These are phyloP conservation scores for Platysteira castanea DNA, from an alignment of 2,113 vertebrate genomes.

Conservation along the genomic window DNA sequence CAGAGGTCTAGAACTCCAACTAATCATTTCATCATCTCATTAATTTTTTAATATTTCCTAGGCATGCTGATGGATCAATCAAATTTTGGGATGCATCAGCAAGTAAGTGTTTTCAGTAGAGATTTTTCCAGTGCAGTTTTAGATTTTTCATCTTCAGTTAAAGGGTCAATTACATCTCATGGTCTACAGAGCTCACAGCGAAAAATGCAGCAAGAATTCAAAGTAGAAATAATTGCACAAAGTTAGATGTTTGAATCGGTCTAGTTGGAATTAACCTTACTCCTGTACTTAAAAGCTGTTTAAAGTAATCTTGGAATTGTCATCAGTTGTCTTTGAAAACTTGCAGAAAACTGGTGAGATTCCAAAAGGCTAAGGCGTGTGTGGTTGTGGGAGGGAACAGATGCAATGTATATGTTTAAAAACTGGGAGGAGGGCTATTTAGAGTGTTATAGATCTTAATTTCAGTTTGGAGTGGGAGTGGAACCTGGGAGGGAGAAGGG, in stretches of 20 bases:
- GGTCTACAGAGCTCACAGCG: background rate
- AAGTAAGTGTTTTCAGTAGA: slow-evolving; percentile 78
- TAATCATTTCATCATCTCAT: background rate
- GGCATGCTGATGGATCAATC: slow-evolving; percentile 96
- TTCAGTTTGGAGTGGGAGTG: background rate
- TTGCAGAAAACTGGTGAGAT: background rate
- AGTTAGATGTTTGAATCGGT: background rate
- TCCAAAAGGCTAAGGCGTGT: background rate
- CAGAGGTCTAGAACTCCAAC: background rate
- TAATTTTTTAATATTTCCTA: slow-evolving; percentile 56
- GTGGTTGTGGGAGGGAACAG: slow-evolving; percentile 24
- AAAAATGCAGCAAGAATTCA: background rate
- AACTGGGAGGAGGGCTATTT: background rate
- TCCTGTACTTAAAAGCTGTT: background rate
- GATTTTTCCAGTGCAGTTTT: background rate
- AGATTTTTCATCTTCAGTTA: background rate
- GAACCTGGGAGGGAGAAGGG: background rate
- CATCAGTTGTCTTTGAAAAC: background rate
- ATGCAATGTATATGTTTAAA: slow-evolving; percentile 35
- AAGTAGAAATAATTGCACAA: background rate
- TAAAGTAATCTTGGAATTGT: background rate
- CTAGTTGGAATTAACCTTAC: background rate
- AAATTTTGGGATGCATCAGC: slow-evolving; percentile 99
- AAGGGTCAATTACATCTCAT: background rate
- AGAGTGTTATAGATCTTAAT: background rate